These are phyloP conservation scores for Dinomys branickii DNA, from an alignment of 2,113 vertebrate genomes.

Conservation along the genomic window DNA sequence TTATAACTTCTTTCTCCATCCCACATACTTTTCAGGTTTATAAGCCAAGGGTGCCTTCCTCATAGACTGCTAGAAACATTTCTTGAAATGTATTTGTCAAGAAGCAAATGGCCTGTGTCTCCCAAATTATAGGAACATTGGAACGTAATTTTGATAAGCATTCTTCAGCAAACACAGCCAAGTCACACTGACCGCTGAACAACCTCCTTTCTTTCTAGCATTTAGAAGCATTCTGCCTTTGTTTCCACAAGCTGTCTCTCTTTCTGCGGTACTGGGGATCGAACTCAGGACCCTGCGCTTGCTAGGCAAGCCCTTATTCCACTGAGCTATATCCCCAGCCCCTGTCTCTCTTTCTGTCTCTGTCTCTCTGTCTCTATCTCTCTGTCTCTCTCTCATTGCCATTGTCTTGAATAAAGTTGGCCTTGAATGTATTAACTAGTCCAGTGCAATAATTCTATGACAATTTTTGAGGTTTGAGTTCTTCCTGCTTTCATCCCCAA, in stretches of 20 bases:
- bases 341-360: neutral
- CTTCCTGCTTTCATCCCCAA: neutral
- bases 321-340: too few relatives aligned
- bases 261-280: too few relatives aligned
- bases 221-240: neutral
- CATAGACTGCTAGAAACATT: too few relatives aligned
- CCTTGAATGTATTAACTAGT: neutral
- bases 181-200: neutral
- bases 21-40: neutral
- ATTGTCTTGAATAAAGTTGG: neutral
- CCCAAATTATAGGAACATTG: neutral
- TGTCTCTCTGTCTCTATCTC: neutral
- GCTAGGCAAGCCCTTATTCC: too few relatives aligned
- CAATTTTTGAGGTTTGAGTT: neutral
- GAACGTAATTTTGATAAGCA: neutral
- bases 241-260: neutral
- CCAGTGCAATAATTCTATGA: neutral
- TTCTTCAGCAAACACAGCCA: neutral
- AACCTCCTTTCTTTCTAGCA: fast-evolving
- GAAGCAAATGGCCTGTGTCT: neutral
- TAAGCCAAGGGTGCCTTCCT: neutral
- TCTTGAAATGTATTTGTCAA: neutral
- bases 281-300: too few relatives aligned
- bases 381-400: neutral
- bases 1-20: neutral